Evolutionary conservation across 1,140 invertebrate genomes (phyloP).

Genomic region (Homalodisca vitripennis): DNA sequence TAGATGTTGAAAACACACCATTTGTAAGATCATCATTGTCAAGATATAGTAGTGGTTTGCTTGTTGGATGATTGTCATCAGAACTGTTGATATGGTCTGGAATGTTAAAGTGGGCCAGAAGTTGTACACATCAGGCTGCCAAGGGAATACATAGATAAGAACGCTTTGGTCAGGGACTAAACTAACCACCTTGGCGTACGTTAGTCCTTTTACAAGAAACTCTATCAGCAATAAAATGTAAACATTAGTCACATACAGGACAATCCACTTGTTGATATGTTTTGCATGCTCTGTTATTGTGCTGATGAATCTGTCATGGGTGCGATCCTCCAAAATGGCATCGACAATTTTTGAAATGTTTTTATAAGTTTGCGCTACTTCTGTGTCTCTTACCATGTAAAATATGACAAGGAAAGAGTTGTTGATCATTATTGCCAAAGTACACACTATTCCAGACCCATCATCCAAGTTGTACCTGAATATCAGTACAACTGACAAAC

Average conservation of each 20-base stretch:
- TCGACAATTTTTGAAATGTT: neutral
- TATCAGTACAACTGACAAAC: neutral
- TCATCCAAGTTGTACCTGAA: neutral
- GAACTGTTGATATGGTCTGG: neutral
- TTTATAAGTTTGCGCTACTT: neutral
- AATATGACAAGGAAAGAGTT: neutral
- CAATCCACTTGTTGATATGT: neutral
- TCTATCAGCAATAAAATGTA: neutral
- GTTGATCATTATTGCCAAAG: neutral
- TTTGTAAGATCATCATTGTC: constrained; percentile 10
- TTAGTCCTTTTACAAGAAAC: neutral
- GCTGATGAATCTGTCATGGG: neutral
- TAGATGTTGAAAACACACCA: constrained; percentile 1
- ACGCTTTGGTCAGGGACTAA: neutral
- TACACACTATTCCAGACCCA: neutral
- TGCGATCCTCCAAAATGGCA: neutral
- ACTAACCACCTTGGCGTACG: neutral
- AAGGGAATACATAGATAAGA: neutral
- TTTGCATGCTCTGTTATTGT: neutral
- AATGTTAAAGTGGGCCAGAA: constrained; percentile 5
- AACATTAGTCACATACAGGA: neutral
- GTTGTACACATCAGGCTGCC: neutral
- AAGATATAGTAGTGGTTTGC: constrained; percentile 5
- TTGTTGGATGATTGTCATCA: constrained; percentile 8
- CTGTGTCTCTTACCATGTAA: neutral